Base-by-base conservation (phyloP, 64 coral and sea anemone species). In the Actinia equina region DNA sequence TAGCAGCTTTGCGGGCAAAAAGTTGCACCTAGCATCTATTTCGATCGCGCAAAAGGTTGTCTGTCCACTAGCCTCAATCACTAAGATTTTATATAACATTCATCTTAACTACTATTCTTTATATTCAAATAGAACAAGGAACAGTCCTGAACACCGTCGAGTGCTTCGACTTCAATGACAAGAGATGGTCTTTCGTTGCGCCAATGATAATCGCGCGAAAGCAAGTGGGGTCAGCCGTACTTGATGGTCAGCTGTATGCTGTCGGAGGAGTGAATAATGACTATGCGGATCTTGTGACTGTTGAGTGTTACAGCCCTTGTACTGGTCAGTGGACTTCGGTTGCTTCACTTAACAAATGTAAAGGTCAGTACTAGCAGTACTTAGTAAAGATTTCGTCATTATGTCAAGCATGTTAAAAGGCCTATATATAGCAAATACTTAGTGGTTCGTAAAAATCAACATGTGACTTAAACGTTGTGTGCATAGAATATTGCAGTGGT, bases 161-260 rank as follows among this genome's bases (percentile, higher is more conserved):
- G 44, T 98, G 88, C 62, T 98, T 94, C 92, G 96, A 98, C 88
- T 95, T 94, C 82, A 89, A 89, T 20, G 83, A 89, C 9, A 92
- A 89, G 90, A 92, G 61, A 84, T 98, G 96, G 96, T 56, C 78
- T 6, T 59, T 81, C 60, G 79, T 95, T n/a, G 88, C 90, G 4
- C 93, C 93, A 2, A 98, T 98, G 96, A 95, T 98, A 53, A 95
- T 95, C 76, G 89, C 96, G 5, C 67, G 96, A 64, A 98, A 98
- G 84, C 89, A 71, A 61, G 93, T 92, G 17, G 96, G 93, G 14
- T 84, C 90, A 56, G 96, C 93, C 63, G 70, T 98, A 60, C 90
- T 98, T 86, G 96, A 98, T 90, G 93, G 90, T 86, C 96, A 95
- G 88, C 82, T 98, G 88, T 98, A 98, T 95, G 96, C 93, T 8